Percentiles rank a stretch among this genome's conserved stretches.
phyloP scores from a whole-genome alignment of 2,797 vertebrate species.

The Pogoniulus pusillus region DNA sequence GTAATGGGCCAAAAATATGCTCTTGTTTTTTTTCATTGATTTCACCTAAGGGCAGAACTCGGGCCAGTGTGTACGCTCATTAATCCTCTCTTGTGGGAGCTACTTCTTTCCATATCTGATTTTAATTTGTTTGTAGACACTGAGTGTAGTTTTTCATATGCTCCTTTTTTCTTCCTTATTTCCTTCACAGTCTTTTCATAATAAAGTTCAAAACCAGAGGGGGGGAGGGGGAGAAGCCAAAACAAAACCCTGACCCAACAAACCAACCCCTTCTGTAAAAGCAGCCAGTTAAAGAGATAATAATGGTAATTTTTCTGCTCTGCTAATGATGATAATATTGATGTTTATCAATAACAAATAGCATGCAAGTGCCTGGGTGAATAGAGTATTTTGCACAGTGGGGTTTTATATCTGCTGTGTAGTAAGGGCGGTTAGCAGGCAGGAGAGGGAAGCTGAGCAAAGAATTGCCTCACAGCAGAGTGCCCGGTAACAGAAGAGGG shows the following conservation, averaged over 20 bases:
- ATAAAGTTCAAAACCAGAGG: neutral
- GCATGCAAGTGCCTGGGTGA: slow-evolving; percentile 5
- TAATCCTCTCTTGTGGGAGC: slow-evolving; percentile 42
- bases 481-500: neutral
- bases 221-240: too few relatives aligned
- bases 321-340: slow-evolving; percentile 62
- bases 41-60: slow-evolving; percentile 49
- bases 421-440: neutral
- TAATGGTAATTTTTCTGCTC: slow-evolving; percentile 52
- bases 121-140: slow-evolving; percentile 55
- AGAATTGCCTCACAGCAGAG: slow-evolving; percentile 58
- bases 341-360: slow-evolving; percentile 65
- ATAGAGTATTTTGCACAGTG: slow-evolving; percentile 52
- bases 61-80: neutral
- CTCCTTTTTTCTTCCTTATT: slow-evolving; percentile 3
- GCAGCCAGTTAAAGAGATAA: slow-evolving; percentile 39
- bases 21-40: slow-evolving; percentile 21
- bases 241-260: neutral
- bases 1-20: slow-evolving; percentile 38
- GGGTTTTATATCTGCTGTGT: slow-evolving; percentile 12
- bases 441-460: slow-evolving; percentile 50
- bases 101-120: slow-evolving; percentile 42
- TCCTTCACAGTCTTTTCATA: slow-evolving; percentile 9
- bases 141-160: neutral
- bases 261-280: neutral